Conservation (phyloP, 2,113 vertebrate species). For the Gnathonemus longibarbis region DNA sequence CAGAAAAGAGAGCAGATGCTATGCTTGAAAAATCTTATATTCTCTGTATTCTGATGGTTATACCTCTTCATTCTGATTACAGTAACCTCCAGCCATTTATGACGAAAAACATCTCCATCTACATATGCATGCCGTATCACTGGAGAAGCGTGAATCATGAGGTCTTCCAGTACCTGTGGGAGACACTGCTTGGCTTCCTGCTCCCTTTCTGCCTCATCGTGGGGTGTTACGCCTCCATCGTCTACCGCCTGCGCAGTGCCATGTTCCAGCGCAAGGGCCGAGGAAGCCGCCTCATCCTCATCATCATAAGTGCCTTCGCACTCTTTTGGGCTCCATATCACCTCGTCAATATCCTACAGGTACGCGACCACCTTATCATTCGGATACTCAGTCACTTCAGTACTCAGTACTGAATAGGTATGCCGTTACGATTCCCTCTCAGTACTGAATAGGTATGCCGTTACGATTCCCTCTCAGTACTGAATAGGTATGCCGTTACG, state of each 20-base stretch:
- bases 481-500: too few species aligned
- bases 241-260: constrained; percentile 60
- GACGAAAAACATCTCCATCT: background rate
- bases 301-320: constrained; percentile 67
- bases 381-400: background rate
- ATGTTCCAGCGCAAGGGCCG: constrained; percentile 54
- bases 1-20: background rate
- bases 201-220: constrained; percentile 69
- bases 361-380: constrained; percentile 11
- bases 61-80: background rate
- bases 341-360: constrained; percentile 70
- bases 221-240: constrained; percentile 63
- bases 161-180: constrained; percentile 69
- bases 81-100: constrained; percentile 20
- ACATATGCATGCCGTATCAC: constrained; percentile 39
- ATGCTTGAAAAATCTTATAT: background rate
- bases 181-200: constrained; percentile 71
- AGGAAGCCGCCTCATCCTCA: constrained; percentile 66
- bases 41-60: background rate
- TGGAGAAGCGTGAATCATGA: constrained; percentile 42
- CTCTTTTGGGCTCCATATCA: constrained; percentile 80
- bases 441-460: too few species aligned
- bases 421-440: too few species aligned
- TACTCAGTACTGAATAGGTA: too few species aligned
- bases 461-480: too few species aligned